Evolutionary conservation across 2,888 invertebrate genomes (phyloP).

Genomic region (Coelopa pilipes): DNA sequence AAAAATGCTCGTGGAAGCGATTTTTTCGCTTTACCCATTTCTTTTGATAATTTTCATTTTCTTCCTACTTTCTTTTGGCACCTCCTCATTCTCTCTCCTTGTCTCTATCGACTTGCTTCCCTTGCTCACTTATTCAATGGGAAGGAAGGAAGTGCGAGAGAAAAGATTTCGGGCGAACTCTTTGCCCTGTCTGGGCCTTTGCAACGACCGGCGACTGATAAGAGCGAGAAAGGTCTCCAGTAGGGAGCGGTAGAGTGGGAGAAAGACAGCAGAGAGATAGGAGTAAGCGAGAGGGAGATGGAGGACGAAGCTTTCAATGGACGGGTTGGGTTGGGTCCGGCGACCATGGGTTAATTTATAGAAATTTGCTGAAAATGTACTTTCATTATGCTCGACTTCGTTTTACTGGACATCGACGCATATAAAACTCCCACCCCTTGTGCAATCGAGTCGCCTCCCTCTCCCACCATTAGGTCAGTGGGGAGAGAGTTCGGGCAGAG

Average conservation of each 20-base stretch:
- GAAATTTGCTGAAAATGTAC: conserved; percentile 36
- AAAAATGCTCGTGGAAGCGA: too few relatives aligned
- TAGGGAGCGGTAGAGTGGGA: too few relatives aligned
- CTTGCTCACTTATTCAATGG: background rate
- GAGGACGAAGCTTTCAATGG: too few relatives aligned
- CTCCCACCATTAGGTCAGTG: too few relatives aligned
- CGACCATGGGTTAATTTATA: background rate
- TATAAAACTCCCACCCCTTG: conserved; percentile 19
- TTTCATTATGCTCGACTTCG: conserved; percentile 30
- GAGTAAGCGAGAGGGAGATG: too few relatives aligned
- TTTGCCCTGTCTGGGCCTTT: background rate
- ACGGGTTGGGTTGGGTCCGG: background rate
- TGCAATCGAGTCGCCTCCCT: too few relatives aligned
- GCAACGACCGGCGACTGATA: background rate
- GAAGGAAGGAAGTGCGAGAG: background rate
- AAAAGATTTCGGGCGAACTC: too few relatives aligned
- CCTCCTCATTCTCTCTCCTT: too few relatives aligned
- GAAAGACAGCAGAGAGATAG: too few relatives aligned
- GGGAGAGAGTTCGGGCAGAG: too few relatives aligned
- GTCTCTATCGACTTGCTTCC: too few relatives aligned
- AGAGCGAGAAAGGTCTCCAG: background rate
- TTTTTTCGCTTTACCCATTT: too few relatives aligned
- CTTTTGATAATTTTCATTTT: conserved; percentile 5
- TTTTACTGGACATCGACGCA: conserved; percentile 31
- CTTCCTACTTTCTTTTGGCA: background rate